Conservation (phyloP, 2,888 invertebrate genomes). For the Eupithecia subfuscata region DNA sequence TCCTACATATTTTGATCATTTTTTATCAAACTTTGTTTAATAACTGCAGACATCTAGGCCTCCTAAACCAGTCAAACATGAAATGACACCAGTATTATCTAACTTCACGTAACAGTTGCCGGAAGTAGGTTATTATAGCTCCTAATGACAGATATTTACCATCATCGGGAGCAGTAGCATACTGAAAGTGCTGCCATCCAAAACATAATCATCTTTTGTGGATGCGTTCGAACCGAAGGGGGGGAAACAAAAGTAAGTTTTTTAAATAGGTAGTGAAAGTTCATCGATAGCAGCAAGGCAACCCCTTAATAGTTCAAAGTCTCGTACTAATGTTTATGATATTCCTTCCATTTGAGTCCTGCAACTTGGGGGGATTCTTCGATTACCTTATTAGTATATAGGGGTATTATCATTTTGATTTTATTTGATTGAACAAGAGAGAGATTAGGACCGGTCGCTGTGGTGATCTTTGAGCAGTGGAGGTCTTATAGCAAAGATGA, state of each 20-base stretch:
- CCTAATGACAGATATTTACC: not conserved
- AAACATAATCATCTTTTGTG: not conserved
- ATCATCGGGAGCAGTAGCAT: not conserved
- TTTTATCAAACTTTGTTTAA: not conserved
- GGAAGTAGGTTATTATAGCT: conserved; percentile 1
- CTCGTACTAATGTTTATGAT: no score
- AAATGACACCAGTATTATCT: conserved; percentile 10
- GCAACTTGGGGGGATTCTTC: no score
- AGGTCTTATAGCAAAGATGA: no score
- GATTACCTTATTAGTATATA: no score
- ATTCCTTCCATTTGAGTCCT: no score
- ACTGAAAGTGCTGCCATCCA: not conserved
- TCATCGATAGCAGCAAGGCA: no score
- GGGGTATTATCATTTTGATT: no score
- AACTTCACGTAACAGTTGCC: conserved; percentile 14
- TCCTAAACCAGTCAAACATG: conserved; percentile 16
- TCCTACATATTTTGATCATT: not conserved
- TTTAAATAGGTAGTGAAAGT: no score
- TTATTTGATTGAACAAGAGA: no score
- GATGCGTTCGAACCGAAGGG: not conserved
- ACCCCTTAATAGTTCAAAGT: no score
- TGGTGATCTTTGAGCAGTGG: no score
- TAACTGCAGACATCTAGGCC: conserved; percentile 6
- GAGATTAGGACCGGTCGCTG: no score
- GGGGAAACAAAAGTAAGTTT: not conserved